phyloP scores from a whole-genome alignment of 2,113 vertebrate species.

The Cyprinodon tularosa region DNA sequence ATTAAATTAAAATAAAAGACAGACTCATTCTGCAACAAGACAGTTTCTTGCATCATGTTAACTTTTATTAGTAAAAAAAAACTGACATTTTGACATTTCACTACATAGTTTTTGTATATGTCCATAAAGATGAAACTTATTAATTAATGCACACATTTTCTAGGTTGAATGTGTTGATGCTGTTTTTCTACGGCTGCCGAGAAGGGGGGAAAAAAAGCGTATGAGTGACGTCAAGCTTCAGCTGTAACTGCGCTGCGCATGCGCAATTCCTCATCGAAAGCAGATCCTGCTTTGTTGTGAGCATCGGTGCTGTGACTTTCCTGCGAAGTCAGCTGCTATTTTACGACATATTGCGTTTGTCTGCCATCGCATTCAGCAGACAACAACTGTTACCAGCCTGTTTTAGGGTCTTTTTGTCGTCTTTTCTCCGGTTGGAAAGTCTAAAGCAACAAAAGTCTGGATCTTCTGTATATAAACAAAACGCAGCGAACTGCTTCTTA shows the following conservation, averaged over 20 bases:
- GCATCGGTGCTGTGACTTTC: conserved; percentile 39
- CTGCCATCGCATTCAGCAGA: rapidly evolving
- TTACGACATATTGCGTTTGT: background rate
- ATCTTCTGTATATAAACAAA: conserved; percentile 78
- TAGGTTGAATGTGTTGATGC: background rate
- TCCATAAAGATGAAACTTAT: no score
- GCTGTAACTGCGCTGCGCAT: conserved; percentile 61
- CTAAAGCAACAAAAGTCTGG: conserved; percentile 26
- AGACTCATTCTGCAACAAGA: no score
- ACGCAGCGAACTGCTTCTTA: conserved; percentile 67
- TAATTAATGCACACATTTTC: no score
- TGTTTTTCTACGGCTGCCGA: background rate
- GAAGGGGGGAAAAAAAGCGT: background rate
- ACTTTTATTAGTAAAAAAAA: no score
- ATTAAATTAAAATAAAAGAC: no score
- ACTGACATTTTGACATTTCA: no score
- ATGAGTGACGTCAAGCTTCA: conserved; percentile 58
- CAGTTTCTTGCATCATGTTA: no score
- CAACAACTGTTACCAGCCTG: background rate
- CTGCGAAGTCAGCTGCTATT: background rate
- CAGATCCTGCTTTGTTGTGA: conserved; percentile 62
- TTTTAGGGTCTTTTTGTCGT: background rate
- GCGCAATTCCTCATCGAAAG: conserved; percentile 40
- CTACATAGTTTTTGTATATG: no score
- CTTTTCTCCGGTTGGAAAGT: background rate